Base-by-base conservation (phyloP, 2,113 vertebrate genomes). In the Tragulus kanchil region DNA sequence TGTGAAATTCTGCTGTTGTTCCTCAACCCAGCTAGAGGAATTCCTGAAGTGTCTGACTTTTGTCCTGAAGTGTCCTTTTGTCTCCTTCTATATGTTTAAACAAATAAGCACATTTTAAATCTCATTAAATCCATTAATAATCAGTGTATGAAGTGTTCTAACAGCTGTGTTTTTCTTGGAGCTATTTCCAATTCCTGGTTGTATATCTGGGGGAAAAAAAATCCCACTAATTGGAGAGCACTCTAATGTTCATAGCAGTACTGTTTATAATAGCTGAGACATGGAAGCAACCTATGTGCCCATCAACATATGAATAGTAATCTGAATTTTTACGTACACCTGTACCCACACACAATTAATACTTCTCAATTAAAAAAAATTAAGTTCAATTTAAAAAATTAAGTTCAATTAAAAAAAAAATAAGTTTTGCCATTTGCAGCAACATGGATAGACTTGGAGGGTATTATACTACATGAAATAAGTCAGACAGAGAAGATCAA, bases 161-260 rank as follows among this genome's bases (percentile, higher is more conserved):
- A 61, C 26, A 19, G 11, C 15, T 71, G 9, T 50, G 61, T 8
- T 91, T 92, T 75, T 90, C 61, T 59, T 92, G 45, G 50, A 62
- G 48, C 42, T 31, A 95, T 86, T 95, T 95, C 65, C 86, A 82
- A 50, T 81, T 52, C 48, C 26, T 78, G 75, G 75, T 9, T 19
- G 15, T 78, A 8, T 31, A 78, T 78, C 75, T 50, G 36, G 69
- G 25, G 25, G 52, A 50, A 77, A 31, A 8, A 77, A 75, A 50
- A 1, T 14, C 31, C 10, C 26, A 52, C 14, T 28, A 31, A 17
- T 31, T 78, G 4, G 15, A 52, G 26, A 78, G 15, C 75, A 78
- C 26, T 15, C 15, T 28, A 31, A 25, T 78, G 75, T 52, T 78
- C 8, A 9, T 52, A 78, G 48, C 15, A 17, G 48, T 15, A 11